A percentile compares a stretch with the other conserved stretches of the same genome.
Evolutionary conservation across 2,888 invertebrate genomes (phyloP).

Genomic region (Eupithecia centaureata): DNA sequence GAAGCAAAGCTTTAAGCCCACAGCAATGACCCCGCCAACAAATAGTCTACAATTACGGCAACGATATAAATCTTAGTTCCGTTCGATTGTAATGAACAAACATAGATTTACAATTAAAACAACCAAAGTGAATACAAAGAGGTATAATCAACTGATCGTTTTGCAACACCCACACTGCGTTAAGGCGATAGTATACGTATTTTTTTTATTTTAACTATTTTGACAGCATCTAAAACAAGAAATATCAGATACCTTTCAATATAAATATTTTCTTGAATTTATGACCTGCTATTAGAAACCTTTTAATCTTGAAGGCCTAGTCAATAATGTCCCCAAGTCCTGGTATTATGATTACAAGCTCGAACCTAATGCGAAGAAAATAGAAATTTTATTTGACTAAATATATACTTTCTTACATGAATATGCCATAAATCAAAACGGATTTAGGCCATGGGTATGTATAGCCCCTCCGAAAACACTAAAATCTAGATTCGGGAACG

Average conservation of each 20-base stretch:
- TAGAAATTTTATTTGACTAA: not conserved
- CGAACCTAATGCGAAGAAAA: not conserved
- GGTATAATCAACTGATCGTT: constrained; percentile 49
- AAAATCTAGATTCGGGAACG: not conserved
- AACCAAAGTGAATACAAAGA: constrained; percentile 39
- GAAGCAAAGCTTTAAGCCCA: constrained; percentile 18
- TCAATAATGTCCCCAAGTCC: too few relatives aligned
- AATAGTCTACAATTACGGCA: constrained; percentile 51
- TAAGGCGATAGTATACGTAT: constrained; percentile 37
- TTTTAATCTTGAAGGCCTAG: too few relatives aligned
- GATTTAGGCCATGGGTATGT: not conserved
- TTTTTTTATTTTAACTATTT: not conserved
- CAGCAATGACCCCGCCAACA: constrained; percentile 27
- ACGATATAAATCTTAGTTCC: constrained; percentile 55
- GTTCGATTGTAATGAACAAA: constrained; percentile 59
- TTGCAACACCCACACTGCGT: constrained; percentile 53
- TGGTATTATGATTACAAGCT: not conserved
- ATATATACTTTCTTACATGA: not conserved
- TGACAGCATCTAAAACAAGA: not conserved
- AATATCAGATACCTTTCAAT: not conserved
- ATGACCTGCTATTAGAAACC: too few relatives aligned
- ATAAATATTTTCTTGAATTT: too few relatives aligned
- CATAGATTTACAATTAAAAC: constrained; percentile 53
- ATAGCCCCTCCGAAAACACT: not conserved
- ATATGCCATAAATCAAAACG: not conserved